Conservation (phyloP, 2,797 vertebrate species). For the Danio aesculapii region DNA sequence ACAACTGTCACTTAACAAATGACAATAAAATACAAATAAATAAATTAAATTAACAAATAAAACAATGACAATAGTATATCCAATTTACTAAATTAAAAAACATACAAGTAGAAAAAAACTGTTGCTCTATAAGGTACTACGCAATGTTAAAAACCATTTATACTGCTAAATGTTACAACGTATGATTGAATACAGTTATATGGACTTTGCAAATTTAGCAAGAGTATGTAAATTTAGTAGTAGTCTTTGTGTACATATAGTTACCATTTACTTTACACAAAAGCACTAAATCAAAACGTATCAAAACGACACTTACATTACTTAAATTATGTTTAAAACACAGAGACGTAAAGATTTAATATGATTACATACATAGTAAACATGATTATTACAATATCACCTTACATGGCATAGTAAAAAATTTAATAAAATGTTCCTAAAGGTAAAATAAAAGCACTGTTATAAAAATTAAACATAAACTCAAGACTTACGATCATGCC, state of each 20-base stretch:
- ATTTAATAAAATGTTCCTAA: background rate
- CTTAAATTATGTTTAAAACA: background rate
- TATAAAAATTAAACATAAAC: background rate
- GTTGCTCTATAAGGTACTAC: background rate
- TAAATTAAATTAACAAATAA: no score
- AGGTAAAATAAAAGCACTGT: background rate
- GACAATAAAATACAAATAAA: background rate
- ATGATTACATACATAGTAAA: no score
- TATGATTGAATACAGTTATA: no score
- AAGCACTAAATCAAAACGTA: background rate
- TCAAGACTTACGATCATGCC: slow-evolving; percentile 5
- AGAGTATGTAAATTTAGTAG: background rate
- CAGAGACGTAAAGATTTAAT: background rate
- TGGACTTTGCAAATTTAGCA: background rate
- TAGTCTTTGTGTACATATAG: background rate
- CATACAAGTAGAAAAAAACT: background rate
- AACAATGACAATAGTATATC: no score
- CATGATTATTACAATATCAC: background rate
- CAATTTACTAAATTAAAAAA: no score
- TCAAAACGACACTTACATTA: background rate
- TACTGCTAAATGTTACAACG: no score
- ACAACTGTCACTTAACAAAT: background rate
- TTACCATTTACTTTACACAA: background rate
- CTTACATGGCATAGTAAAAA: background rate
- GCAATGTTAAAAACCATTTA: background rate